Evolutionary conservation across 2,797 vertebrate species (phyloP).

Genomic region (Tauraco hartlaubi): DNA sequence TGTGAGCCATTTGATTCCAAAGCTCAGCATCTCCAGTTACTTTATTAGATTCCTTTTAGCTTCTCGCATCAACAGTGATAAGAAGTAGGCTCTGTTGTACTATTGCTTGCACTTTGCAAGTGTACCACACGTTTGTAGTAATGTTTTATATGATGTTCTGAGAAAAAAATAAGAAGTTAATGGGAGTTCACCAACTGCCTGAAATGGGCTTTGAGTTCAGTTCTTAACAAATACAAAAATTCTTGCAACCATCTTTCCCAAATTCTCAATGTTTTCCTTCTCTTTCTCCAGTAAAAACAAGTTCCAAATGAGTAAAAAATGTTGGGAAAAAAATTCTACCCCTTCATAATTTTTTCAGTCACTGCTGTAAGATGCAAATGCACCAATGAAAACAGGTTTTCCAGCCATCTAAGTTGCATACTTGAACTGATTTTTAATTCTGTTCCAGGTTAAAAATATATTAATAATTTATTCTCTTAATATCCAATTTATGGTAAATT

Average conservation of each 20-base stretch:
- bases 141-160: background rate
- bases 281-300: background rate
- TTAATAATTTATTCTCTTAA: slow-evolving; percentile 12
- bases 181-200: background rate
- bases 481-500: background rate
- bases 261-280: background rate
- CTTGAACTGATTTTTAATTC: background rate
- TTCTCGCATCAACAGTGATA: background rate
- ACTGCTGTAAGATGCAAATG: background rate
- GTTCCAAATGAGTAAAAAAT: background rate
- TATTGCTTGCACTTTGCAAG: background rate
- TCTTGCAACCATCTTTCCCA: background rate
- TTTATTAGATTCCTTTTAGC: background rate
- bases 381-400: background rate
- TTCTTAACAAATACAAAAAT: background rate
- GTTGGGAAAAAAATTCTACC: background rate
- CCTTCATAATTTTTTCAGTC: background rate
- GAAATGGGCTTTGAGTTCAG: background rate
- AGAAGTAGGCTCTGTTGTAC: background rate
- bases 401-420: background rate
- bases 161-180: background rate
- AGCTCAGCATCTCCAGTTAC: background rate
- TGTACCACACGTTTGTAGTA: background rate
- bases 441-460: background rate
- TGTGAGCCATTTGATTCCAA: background rate